Percentiles rank a stretch among this genome's conserved stretches.
These are phyloP conservation scores for Aricia artaxerxes DNA, from an alignment of 2,888 invertebrate species.

Conservation along the genomic window DNA sequence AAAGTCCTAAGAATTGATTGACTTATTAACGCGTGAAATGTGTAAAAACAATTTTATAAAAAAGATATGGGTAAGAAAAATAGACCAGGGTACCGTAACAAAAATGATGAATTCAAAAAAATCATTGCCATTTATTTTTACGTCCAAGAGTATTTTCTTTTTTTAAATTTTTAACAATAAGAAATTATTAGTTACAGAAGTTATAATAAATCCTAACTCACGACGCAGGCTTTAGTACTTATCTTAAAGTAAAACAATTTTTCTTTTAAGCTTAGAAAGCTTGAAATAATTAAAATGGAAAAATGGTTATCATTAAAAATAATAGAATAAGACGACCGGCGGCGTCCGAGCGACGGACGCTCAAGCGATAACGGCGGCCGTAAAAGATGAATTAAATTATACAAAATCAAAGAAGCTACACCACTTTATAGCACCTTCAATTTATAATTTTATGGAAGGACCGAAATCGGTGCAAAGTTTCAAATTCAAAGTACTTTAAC, in stretches of 20 bases:
- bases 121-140: too few species aligned
- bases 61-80: too few species aligned
- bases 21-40: too few species aligned
- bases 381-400: constrained; percentile 4
- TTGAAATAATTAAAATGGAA: background rate
- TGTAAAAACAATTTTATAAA: too few species aligned
- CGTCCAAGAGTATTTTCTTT: too few species aligned
- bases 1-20: too few species aligned
- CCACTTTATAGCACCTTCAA: background rate
- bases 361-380: background rate
- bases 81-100: too few species aligned
- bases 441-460: background rate
- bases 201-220: too few species aligned
- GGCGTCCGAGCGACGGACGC: background rate
- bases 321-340: background rate
- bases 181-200: too few species aligned
- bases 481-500: background rate
- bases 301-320: background rate
- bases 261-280: background rate
- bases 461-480: background rate
- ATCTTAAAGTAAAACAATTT: background rate
- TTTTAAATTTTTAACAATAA: too few species aligned
- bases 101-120: too few species aligned
- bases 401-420: background rate
- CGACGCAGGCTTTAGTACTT: background rate